phyloP scores from a whole-genome alignment of 2,797 vertebrate genomes.

The Brotula barbata region DNA sequence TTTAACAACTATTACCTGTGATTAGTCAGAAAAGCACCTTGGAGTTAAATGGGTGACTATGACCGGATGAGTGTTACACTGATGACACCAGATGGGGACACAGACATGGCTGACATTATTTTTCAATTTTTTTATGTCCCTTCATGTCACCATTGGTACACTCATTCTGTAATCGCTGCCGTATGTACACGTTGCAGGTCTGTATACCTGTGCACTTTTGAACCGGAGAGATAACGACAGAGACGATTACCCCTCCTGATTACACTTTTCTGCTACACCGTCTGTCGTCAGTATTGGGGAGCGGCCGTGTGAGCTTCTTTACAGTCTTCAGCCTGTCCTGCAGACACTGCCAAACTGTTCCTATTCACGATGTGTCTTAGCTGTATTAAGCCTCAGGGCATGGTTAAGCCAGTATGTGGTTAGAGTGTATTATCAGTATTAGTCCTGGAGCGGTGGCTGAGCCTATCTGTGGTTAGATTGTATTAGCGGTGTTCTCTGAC shows the following conservation, averaged over 20 bases:
- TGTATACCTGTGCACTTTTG: slow-evolving; percentile 10
- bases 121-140: too few species aligned
- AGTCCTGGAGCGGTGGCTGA: slow-evolving; percentile 55
- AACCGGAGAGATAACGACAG: slow-evolving; percentile 29
- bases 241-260: slow-evolving; percentile 33
- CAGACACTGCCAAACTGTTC: slow-evolving; percentile 46
- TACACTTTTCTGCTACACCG: slow-evolving; percentile 17
- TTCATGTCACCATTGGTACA: too few species aligned
- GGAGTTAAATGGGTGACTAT: too few species aligned
- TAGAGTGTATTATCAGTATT: slow-evolving; percentile 68
- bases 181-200: background rate
- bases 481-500: slow-evolving; percentile 56
- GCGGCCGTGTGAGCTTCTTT: slow-evolving; percentile 43
- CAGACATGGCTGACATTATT: too few species aligned
- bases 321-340: slow-evolving; percentile 41
- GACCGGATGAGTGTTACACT: too few species aligned
- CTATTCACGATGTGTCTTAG: slow-evolving; percentile 60
- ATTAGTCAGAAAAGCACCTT: too few species aligned
- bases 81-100: too few species aligned
- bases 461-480: slow-evolving; percentile 58
- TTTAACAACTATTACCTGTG: too few species aligned
- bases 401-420: slow-evolving; percentile 68
- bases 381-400: slow-evolving; percentile 61
- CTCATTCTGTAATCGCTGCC: too few species aligned
- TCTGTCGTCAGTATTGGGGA: slow-evolving; percentile 34